These are phyloP conservation scores for Oreocharis arfaki DNA, from an alignment of 2,113 vertebrate genomes.

Conservation along the genomic window DNA sequence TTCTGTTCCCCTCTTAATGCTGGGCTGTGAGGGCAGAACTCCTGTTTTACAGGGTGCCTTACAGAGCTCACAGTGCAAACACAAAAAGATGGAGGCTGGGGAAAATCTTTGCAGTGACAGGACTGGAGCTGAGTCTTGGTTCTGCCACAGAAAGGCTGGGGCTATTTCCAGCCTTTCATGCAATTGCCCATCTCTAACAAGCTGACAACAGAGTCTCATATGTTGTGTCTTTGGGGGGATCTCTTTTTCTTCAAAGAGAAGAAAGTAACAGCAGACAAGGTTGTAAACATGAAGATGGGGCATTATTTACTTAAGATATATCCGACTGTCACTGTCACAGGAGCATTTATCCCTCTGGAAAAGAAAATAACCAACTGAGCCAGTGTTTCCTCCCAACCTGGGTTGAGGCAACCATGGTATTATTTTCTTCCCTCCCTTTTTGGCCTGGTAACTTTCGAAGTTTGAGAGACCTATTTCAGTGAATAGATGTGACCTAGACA, in stretches of 20 bases:
- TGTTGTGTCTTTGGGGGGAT: background rate
- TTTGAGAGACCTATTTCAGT: background rate
- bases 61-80: background rate
- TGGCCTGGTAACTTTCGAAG: background rate
- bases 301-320: background rate
- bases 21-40: background rate
- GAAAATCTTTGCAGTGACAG: background rate
- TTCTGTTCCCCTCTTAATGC: rapidly evolving
- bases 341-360: background rate
- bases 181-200: background rate
- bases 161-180: background rate
- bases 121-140: background rate
- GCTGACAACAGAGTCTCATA: background rate
- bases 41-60: background rate
- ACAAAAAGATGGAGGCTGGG: background rate
- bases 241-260: background rate
- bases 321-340: background rate
- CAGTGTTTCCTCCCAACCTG: background rate
- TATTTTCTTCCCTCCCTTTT: background rate
- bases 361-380: background rate
- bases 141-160: background rate
- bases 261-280: background rate
- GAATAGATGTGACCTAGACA: background rate
- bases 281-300: background rate
- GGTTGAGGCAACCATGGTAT: background rate